Evolutionary conservation across 2,888 invertebrate genomes (phyloP).

Genomic region (Mythimna vitellina): DNA sequence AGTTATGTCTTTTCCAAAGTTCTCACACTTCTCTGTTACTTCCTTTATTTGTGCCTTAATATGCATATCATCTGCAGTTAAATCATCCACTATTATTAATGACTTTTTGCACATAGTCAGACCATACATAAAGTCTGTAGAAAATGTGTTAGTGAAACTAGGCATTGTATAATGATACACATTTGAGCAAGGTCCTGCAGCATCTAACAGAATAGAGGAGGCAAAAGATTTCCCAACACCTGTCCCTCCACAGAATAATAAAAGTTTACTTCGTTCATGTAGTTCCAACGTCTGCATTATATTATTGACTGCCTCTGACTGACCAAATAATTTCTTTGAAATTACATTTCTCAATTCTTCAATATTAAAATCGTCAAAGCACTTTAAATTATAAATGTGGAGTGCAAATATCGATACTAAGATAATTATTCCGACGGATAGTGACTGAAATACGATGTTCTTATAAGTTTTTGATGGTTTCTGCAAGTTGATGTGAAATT

Average conservation of each 20-base stretch:
- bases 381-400: slow-evolving; percentile 72
- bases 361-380: slow-evolving; percentile 73
- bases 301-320: slow-evolving; percentile 72
- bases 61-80: slow-evolving; percentile 72
- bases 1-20: slow-evolving; percentile 76
- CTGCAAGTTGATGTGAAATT: slow-evolving; percentile 70
- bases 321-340: slow-evolving; percentile 78
- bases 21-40: slow-evolving; percentile 77
- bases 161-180: slow-evolving; percentile 86
- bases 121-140: slow-evolving; percentile 79
- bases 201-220: slow-evolving; percentile 77
- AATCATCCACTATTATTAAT: slow-evolving; percentile 82
- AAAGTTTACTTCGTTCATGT: slow-evolving; percentile 74
- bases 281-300: slow-evolving; percentile 74
- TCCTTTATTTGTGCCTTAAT: slow-evolving; percentile 71
- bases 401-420: slow-evolving; percentile 71
- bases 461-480: slow-evolving; percentile 52
- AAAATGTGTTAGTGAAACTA: slow-evolving; percentile 76
- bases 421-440: slow-evolving; percentile 59
- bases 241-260: slow-evolving; percentile 85
- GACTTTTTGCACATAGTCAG: slow-evolving; percentile 79
- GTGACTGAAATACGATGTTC: slow-evolving; percentile 50
- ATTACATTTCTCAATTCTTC: slow-evolving; percentile 69
- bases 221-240: slow-evolving; percentile 86
- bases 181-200: slow-evolving; percentile 77